These are phyloP conservation scores for Drosophila sulfurigaster DNA, from an alignment of 1,140 invertebrate species.

Conservation along the genomic window DNA sequence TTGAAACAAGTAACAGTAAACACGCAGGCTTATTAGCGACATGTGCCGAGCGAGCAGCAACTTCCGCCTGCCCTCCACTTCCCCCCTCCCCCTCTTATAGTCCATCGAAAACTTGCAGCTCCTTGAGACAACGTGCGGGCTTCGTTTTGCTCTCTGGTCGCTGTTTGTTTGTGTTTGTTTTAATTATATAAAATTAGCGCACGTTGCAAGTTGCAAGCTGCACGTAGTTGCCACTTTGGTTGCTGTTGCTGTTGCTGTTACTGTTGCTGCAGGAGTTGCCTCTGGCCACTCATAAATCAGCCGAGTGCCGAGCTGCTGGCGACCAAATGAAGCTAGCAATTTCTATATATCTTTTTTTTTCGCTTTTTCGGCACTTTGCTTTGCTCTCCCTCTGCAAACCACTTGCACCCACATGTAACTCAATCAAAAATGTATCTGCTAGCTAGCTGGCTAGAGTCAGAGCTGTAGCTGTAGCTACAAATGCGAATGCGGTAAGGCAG, in stretches of 20 bases:
- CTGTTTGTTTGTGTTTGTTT: slow-evolving; percentile 69
- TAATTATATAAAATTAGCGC: slow-evolving; percentile 83
- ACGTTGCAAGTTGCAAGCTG: slow-evolving; percentile 69
- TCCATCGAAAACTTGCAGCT: background rate
- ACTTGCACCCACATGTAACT: slow-evolving; percentile 65
- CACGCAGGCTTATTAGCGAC: slow-evolving; percentile 82
- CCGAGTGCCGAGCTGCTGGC: slow-evolving; percentile 34
- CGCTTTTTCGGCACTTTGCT: slow-evolving; percentile 8
- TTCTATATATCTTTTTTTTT: slow-evolving; percentile 21
- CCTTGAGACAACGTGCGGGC: slow-evolving; percentile 66
- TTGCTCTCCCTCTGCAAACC: background rate
- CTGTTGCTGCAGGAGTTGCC: slow-evolving; percentile 16
- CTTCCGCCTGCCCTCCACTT: slow-evolving; percentile 19
- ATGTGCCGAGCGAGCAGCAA: slow-evolving; percentile 55
- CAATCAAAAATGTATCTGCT: slow-evolving; percentile 81
- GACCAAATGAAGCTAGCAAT: slow-evolving; percentile 75
- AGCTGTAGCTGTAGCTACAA: slow-evolving; percentile 58
- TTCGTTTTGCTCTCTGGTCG: background rate
- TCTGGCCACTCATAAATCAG: slow-evolving; percentile 74
- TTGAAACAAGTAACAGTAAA: slow-evolving; percentile 81
- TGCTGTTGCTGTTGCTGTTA: background rate
- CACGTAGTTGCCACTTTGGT: slow-evolving; percentile 57
- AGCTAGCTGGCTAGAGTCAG: no score
- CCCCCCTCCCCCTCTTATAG: background rate
- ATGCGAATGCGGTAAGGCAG: slow-evolving; percentile 59